These are phyloP conservation scores for Orthosia incerta DNA, from an alignment of 2,888 invertebrate species.

Conservation along the genomic window DNA sequence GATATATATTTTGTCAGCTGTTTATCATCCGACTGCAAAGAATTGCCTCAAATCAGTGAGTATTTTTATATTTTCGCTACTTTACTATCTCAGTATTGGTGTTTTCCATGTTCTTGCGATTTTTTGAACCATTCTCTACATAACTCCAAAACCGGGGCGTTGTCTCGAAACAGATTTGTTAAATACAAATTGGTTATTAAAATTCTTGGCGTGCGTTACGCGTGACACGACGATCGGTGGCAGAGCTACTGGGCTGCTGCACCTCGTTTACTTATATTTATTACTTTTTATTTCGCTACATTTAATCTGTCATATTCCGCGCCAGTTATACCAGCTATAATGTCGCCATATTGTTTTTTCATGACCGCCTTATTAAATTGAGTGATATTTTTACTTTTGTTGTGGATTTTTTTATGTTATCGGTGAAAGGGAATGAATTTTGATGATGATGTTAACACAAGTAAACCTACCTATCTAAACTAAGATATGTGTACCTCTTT, in stretches of 20 bases:
- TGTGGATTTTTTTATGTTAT: neutral
- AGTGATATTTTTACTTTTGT: conserved; percentile 43
- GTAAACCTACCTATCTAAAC: neutral
- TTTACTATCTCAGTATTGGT: too few species aligned
- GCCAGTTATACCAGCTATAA: conserved; percentile 48
- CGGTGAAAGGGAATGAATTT: neutral
- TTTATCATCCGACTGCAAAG: too few species aligned
- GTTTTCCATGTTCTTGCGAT: too few species aligned
- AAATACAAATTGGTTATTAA: conserved; percentile 90
- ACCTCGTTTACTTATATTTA: conserved; percentile 65
- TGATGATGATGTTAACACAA: too few species aligned
- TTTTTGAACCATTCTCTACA: conserved; percentile 7
- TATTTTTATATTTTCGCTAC: too few species aligned
- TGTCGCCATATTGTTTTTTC: conserved; percentile 32
- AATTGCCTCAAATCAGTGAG: too few species aligned
- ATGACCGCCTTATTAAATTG: conserved; percentile 39
- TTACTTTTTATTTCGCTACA: conserved; percentile 66
- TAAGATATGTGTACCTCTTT: too few species aligned
- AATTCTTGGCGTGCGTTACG: conserved; percentile 82
- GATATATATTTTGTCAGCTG: too few species aligned
- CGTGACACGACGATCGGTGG: conserved; percentile 72
- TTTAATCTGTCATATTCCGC: conserved; percentile 59
- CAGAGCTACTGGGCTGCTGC: conserved; percentile 51
- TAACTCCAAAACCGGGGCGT: conserved; percentile 67
- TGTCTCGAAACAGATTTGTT: conserved; percentile 81